Evolutionary conservation across 1,140 invertebrate genomes (phyloP), one percentile per base, ranked within the genome.

Genomic region (Myzus persicae): DNA sequence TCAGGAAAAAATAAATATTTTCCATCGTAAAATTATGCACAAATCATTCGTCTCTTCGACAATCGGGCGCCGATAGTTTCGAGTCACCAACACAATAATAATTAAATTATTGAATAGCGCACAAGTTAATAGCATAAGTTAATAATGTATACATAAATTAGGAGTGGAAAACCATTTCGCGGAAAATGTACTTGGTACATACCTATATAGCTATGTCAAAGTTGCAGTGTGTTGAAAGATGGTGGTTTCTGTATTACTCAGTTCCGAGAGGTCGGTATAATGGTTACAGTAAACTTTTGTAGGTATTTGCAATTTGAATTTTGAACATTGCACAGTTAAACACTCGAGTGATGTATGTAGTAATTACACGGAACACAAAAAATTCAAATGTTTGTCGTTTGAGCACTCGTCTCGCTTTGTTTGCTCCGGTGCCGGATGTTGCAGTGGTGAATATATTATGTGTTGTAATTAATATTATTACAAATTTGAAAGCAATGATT

Each of bases 251-350:
- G 14, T 76, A 76, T 11, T 76, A 48, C 46, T 48, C 46, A 18
- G 46, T 76, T 76, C 14, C 31, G 20, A 76, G 59, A 76, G 1
- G 59, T 76, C 14, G 59, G 59, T 76, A n/a, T n/a, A n/a, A 76
- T 76, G 59, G 59, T 67, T 67, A n/a, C n/a, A n/a, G 59, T 76
- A 18, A 76, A 76, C 14, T 76, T 76, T 76, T 76, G 31, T n/a
- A 76, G n/a, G 59, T 76, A 76, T 76, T 76, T 76, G 59, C n/a
- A 76, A 76, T 76, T 76, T 76, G 14, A 76, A 76, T 24, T 76
- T 76, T 76, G 14, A n/a, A 76, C 31, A 76, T n/a, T 76, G 59
- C 31, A n/a, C n/a, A 76, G 59, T 76, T 67, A n/a, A 76, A 76
- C 14, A 76, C 59, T 76, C 31, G 31, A 14, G 59, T 76, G 59